Percentiles rank a stretch among this genome's conserved stretches.
Conservation (phyloP, 2,888 invertebrate species). For the Amphipoea lucens region DNA sequence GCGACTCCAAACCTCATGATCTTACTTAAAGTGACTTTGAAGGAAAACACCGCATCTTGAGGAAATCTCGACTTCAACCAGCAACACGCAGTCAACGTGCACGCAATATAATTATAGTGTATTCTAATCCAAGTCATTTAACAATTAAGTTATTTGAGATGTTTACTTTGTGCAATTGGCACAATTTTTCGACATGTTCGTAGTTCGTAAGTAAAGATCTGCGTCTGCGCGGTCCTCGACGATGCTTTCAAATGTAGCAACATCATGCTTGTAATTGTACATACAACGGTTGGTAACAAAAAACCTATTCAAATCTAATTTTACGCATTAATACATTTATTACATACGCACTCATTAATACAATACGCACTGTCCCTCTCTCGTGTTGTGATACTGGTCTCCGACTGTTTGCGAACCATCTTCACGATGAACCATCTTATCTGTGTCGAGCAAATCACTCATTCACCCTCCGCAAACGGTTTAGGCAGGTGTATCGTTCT, state of each 20-base stretch:
- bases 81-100: too few relatives aligned
- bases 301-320: constrained; percentile 11
- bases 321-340: constrained; percentile 6
- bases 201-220: not conserved
- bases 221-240: constrained; percentile 9
- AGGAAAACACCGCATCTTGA: too few relatives aligned
- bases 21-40: too few relatives aligned
- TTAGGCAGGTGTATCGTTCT: not conserved
- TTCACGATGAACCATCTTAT: not conserved
- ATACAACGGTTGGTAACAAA: constrained; percentile 19
- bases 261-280: constrained; percentile 16
- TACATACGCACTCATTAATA: not conserved
- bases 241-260: constrained; percentile 20
- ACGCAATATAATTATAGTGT: too few relatives aligned
- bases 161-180: not conserved
- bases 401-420: not conserved
- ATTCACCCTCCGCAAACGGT: not conserved
- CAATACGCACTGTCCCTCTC: too few relatives aligned
- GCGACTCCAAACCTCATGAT: too few relatives aligned
- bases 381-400: too few relatives aligned
- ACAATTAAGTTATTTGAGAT: not conserved
- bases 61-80: too few relatives aligned
- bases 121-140: too few relatives aligned
- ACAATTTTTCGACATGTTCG: not conserved
- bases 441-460: not conserved